A percentile compares a stretch with the other conserved stretches of the same genome.
Evolutionary conservation across 1,140 invertebrate species (phyloP).

Genomic region (roundworm (Caenorhabditis elegans)): WBcel235 BX284605.5:6379001-6379500

Average conservation of each 20-base stretch:
- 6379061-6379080: not conserved
- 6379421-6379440: not conserved
- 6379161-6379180: not conserved
- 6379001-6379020: not conserved
- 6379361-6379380: slow-evolving; percentile 5
- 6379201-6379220: not conserved
- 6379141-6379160: not conserved
- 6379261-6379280: not conserved
- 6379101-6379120: not conserved
- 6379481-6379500: not conserved
- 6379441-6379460: not conserved
- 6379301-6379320: not conserved
- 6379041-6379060: not conserved
- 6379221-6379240: too few species aligned
- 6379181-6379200: not conserved
- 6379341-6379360: not conserved
- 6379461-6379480: not conserved
- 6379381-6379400: slow-evolving; percentile 21
- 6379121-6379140: not conserved
- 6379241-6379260: too few species aligned
- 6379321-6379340: slow-evolving; percentile 4
- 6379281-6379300: not conserved
- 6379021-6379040: not conserved
- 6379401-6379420: not conserved
- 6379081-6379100: not conserved